Percentiles rank a stretch among this genome's conserved stretches.
Evolutionary conservation across 1,140 invertebrate species (phyloP).

Genomic region (Ceratoteleas bidentatus): DNA sequence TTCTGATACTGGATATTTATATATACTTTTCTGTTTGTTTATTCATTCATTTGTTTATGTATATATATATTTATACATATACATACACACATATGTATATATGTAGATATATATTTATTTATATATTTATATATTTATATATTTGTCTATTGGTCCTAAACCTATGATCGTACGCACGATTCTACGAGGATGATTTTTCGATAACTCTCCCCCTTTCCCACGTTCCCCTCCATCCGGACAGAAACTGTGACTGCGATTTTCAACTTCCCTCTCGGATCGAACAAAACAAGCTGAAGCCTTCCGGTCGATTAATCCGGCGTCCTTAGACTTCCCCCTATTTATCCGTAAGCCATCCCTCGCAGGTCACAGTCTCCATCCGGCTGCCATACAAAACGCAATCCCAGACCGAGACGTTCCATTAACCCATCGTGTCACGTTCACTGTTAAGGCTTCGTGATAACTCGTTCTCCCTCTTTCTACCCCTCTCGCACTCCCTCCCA

Average conservation of each 20-base stretch:
- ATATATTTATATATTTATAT: not conserved
- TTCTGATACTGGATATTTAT: constrained; percentile 64
- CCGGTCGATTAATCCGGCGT: no score
- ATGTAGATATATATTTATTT: constrained; percentile 40
- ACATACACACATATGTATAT: not conserved
- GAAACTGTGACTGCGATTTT: not conserved
- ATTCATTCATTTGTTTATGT: constrained; percentile 22
- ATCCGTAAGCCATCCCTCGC: no score
- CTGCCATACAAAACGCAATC: not conserved
- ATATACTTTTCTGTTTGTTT: constrained; percentile 31
- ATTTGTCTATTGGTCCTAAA: constrained; percentile 51
- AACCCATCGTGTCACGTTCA: constrained; percentile 29
- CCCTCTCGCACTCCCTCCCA: constrained; percentile 12
- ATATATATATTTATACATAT: not conserved
- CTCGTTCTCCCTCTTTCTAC: constrained; percentile 28
- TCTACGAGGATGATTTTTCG: constrained; percentile 20
- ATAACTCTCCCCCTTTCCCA: no score
- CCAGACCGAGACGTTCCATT: not conserved
- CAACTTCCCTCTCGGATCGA: no score
- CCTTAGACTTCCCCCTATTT: no score
- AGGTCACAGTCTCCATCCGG: no score
- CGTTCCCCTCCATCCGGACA: not conserved
- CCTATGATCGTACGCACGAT: constrained; percentile 15
- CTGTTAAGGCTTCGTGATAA: constrained; percentile 64
- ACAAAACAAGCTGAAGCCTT: no score